Conservation (phyloP, 2,888 invertebrate species). For the Nemotelus nigrinus region DNA sequence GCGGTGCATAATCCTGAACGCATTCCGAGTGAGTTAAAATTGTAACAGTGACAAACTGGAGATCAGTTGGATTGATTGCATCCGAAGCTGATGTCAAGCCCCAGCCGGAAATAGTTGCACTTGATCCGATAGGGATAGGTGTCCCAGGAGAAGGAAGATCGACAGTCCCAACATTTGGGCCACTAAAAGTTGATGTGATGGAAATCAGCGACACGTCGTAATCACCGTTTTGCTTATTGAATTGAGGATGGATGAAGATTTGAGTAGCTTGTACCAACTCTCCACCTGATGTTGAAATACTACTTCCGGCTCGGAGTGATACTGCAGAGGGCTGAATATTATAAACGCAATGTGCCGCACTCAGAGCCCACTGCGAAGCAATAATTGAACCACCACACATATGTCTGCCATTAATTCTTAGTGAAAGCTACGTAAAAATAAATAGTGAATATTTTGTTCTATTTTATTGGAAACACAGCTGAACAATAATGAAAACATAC, state of each 20-base stretch:
- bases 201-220: conserved; percentile 31
- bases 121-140: conserved; percentile 31
- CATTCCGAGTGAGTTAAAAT: conserved; percentile 44
- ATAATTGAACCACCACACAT: conserved; percentile 45
- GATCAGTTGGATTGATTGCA: conserved; percentile 8
- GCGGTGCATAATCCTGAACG: conserved; percentile 37
- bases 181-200: conserved; percentile 17
- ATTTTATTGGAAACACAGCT: background rate
- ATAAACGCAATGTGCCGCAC: conserved; percentile 49
- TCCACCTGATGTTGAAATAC: conserved; percentile 44
- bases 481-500: background rate
- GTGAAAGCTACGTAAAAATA: conserved; percentile 17
- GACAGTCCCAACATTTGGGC: conserved; percentile 42
- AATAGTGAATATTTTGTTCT: background rate
- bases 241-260: conserved; percentile 38
- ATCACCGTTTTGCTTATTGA: conserved; percentile 29
- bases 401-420: conserved; percentile 20
- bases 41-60: conserved; percentile 38
- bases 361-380: conserved; percentile 45
- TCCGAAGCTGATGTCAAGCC: conserved; percentile 40
- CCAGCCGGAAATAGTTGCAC: conserved; percentile 49
- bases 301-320: conserved; percentile 47
- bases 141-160: conserved; percentile 29
- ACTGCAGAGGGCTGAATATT: conserved; percentile 24
- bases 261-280: conserved; percentile 41